phyloP scores from a whole-genome alignment of 92 coral and sea anemone genomes.

The Phenganax stokvisi region DNA sequence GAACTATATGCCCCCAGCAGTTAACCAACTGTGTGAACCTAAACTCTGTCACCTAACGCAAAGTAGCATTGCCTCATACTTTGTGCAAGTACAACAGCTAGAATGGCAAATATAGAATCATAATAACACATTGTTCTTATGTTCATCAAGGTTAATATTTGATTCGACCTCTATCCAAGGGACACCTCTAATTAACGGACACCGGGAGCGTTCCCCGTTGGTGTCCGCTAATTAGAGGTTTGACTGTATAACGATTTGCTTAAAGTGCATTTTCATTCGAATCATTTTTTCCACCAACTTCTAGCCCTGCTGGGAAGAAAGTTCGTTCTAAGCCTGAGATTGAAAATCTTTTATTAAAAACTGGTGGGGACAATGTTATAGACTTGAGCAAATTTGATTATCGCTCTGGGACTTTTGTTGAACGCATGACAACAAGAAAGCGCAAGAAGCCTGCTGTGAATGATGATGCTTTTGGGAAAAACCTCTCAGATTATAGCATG shows the following conservation, averaged over 20 bases:
- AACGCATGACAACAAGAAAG: slow-evolving; percentile 40
- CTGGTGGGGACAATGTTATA: slow-evolving; percentile 53
- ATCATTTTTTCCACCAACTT: slow-evolving; percentile 5
- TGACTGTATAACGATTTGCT: too few relatives aligned
- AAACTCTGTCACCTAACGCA: too few relatives aligned
- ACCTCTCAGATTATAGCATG: slow-evolving; percentile 54
- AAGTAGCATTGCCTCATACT: too few relatives aligned
- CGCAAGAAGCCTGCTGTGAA: slow-evolving; percentile 37
- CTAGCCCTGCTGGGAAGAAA: slow-evolving; percentile 93
- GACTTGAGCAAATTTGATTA: slow-evolving; percentile 94
- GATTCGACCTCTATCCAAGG: too few relatives aligned
- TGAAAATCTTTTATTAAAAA: slow-evolving; percentile 56
- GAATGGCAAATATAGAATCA: too few relatives aligned
- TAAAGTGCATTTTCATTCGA: not conserved
- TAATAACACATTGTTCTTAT: too few relatives aligned
- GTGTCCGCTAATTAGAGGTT: not conserved
- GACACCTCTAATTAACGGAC: too few relatives aligned
- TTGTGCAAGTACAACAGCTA: too few relatives aligned
- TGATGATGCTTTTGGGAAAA: slow-evolving; percentile 54
- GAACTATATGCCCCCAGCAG: too few relatives aligned
- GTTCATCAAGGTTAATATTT: too few relatives aligned
- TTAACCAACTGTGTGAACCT: too few relatives aligned
- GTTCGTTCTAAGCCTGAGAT: slow-evolving; percentile 93
- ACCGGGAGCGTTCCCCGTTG: too few relatives aligned
- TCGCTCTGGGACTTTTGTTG: slow-evolving; percentile 75